Percentiles rank a stretch among this genome's conserved stretches.
Evolutionary conservation across 2,797 vertebrate genomes (phyloP).

Genomic region (Pelochelys cantorii): DNA sequence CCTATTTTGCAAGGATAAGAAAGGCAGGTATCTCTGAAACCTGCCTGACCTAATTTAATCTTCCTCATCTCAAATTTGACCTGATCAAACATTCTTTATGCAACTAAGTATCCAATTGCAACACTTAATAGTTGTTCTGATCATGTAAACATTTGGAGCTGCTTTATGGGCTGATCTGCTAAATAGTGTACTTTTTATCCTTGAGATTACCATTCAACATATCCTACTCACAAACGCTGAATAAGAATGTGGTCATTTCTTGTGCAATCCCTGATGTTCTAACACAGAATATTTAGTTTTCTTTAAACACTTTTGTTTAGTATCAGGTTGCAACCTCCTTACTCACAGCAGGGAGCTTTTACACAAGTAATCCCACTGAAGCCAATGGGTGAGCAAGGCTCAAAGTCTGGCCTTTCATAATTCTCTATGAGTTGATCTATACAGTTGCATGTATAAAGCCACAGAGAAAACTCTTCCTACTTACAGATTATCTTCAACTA

Average conservation of each 20-base stretch:
- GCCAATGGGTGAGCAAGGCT: not conserved
- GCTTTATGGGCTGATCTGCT: not conserved
- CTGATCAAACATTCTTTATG: constrained; percentile 20
- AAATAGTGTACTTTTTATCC: constrained; percentile 20
- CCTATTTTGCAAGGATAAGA: constrained; percentile 29
- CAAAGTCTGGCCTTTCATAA: not conserved
- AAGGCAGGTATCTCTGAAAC: constrained; percentile 41
- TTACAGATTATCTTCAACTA: not conserved
- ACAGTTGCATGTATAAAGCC: not conserved
- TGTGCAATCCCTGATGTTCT: not conserved
- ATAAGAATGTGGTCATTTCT: not conserved
- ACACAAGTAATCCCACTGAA: not conserved
- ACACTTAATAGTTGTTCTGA: constrained; percentile 30
- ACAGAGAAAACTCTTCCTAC: not conserved
- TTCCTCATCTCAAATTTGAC: constrained; percentile 42
- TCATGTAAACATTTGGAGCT: constrained; percentile 42
- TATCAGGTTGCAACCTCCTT: not conserved
- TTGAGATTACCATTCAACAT: not conserved
- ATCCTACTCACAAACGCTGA: not conserved
- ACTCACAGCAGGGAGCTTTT: not conserved
- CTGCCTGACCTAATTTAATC: constrained; percentile 56
- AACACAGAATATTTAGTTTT: accelerated
- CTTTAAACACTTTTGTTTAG: not conserved
- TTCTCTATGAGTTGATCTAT: not conserved
- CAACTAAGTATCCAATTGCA: constrained; percentile 33